phyloP scores from a whole-genome alignment of 2,888 invertebrate species.

The Acanthosepion lycidas region DNA sequence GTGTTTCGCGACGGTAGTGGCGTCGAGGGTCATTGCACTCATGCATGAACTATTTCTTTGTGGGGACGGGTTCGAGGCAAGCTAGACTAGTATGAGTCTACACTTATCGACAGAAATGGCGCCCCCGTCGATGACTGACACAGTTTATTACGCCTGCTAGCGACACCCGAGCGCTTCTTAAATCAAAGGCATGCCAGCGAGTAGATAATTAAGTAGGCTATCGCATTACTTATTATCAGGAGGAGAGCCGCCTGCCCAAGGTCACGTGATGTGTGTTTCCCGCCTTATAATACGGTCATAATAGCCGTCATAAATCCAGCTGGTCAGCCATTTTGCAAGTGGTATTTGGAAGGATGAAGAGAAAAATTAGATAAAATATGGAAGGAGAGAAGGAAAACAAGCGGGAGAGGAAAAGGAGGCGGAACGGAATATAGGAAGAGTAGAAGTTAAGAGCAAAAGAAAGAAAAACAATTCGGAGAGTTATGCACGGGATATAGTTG shows the following conservation, averaged over 20 bases:
- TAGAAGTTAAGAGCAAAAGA: too few relatives aligned
- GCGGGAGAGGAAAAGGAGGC: too few relatives aligned
- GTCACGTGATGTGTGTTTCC: neutral
- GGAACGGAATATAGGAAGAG: too few relatives aligned
- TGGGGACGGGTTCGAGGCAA: neutral
- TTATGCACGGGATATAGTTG: too few relatives aligned
- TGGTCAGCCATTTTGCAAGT: neutral
- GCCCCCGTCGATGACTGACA: neutral
- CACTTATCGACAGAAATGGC: neutral
- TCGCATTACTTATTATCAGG: conserved; percentile 6
- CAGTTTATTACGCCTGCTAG: neutral
- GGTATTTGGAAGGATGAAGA: neutral
- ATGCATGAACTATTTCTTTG: neutral
- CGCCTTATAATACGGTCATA: neutral
- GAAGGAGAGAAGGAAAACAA: too few relatives aligned
- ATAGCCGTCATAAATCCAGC: neutral
- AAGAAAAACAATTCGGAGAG: too few relatives aligned
- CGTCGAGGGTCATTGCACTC: too few relatives aligned
- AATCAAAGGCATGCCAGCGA: conserved; percentile 2
- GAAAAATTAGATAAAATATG: neutral
- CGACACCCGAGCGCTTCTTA: neutral
- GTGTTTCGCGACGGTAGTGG: too few relatives aligned
- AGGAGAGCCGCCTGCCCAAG: neutral
- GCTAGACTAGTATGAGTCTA: neutral
- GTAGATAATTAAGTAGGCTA: conserved; percentile 20